Base-by-base conservation (phyloP, 2,888 invertebrate species). In the Apoderus coryli region DNA sequence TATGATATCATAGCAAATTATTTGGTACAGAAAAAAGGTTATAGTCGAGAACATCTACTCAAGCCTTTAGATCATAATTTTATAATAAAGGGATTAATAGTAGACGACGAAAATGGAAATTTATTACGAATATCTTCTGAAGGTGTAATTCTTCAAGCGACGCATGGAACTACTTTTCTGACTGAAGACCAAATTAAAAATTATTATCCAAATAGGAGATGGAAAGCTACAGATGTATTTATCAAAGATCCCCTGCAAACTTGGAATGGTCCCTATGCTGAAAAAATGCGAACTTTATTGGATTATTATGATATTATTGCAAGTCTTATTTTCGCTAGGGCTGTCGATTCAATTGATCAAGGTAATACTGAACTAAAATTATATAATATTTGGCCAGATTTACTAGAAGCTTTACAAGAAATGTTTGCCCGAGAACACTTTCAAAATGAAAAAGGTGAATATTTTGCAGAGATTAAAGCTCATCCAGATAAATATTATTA, bases 261-360 rank as follows among this genome's bases (percentile, higher is more conserved):
- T 0, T 76, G 75, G 74, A 71, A 73, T 46, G 73, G 70, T 0
- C 67, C 71, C 0, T 47, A 65, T 22, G 60, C 71, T 0, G 50
- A 61, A 29, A 61, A 65, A 49, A 61, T 76, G 53, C 60, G 78
- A 34, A 64, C 74, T 4, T 56, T 77, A 16, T 57, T 77, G 22
- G 81, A 81, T 50, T 79, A 74, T 47, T 82, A 80, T 49, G 81
- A 81, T 50, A 68, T 73, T 50, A 69, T 76, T 1, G 62, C 65
- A 1, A 64, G 70, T 4, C 48, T 80, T 14, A 59, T 69, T 3
- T 77, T 74, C 54, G 79, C 76, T 1, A 64, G 72, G 43, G 59
- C 68, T 9, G 65, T 81, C 10, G 79, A 81, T 47, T 53, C 65
- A 1, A 42, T 74, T 2, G 79, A 80, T 44, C 33, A 36, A 29